Conservation (phyloP, 2,113 vertebrate genomes). For the Todiramphus saurophagus region DNA sequence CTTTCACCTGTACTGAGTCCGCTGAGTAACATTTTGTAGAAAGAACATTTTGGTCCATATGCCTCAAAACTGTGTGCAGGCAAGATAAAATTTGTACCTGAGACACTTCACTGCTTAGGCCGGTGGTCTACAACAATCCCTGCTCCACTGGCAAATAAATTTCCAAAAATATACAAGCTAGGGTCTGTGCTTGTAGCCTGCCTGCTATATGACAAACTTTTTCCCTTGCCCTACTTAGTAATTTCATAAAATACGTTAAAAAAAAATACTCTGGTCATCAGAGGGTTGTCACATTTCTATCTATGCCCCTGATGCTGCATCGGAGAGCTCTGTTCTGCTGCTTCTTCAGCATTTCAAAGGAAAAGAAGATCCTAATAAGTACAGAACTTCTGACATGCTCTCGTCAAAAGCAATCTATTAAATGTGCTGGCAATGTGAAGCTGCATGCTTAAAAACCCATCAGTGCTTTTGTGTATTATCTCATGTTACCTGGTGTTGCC, state of each 20-base stretch:
- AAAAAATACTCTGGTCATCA: background rate
- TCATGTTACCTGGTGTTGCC: slow-evolving; percentile 5
- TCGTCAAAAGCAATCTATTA: slow-evolving; percentile 37
- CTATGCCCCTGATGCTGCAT: background rate
- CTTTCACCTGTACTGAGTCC: background rate
- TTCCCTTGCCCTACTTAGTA: background rate
- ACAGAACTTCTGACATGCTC: background rate
- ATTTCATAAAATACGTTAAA: background rate
- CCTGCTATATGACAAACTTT: background rate
- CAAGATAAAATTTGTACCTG: background rate
- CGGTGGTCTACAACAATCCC: background rate
- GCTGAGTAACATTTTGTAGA: background rate
- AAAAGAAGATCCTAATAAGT: background rate
- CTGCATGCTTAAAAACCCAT: background rate
- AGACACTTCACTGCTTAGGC: background rate
- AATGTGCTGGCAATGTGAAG: background rate
- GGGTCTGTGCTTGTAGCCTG: background rate
- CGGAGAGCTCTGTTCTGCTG: background rate
- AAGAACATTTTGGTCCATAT: background rate
- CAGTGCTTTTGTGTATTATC: slow-evolving; percentile 4
- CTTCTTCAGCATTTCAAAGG: slow-evolving; percentile 28
- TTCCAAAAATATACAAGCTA: background rate
- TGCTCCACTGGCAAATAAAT: background rate
- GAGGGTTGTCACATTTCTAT: background rate
- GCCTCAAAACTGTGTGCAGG: background rate